phyloP scores from a whole-genome alignment of 2,888 invertebrate species.

The Physocephala rufipes region DNA sequence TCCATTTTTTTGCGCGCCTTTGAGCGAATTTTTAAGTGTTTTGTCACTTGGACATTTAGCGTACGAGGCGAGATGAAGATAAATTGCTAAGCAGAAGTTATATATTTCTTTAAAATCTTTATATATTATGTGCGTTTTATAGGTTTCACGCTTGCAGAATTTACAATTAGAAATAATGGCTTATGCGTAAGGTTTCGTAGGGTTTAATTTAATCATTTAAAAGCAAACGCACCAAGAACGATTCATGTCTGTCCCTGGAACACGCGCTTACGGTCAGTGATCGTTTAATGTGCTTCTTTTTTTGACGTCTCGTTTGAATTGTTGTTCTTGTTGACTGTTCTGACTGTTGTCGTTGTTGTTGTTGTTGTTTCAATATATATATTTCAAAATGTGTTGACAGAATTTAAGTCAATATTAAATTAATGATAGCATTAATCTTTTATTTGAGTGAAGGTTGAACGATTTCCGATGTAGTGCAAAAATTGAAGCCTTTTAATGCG shows the following conservation, averaged over 20 bases:
- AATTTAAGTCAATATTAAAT: slow-evolving; percentile 25
- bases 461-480: neutral
- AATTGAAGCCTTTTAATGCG: neutral
- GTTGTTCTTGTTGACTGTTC: too few relatives aligned
- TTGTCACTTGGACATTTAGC: neutral
- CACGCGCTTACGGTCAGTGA: neutral
- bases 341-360: neutral
- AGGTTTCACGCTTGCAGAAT: slow-evolving; percentile 22
- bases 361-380: slow-evolving; percentile 13
- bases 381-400: slow-evolving; percentile 17
- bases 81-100: slow-evolving; percentile 26
- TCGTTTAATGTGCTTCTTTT: neutral
- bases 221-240: neutral
- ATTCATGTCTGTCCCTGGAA: neutral
- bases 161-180: slow-evolving; percentile 1
- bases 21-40: neutral
- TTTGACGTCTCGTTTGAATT: too few relatives aligned
- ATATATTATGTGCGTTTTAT: slow-evolving; percentile 17
- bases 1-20: neutral
- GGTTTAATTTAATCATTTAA: neutral
- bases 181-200: neutral
- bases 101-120: slow-evolving; percentile 15
- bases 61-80: slow-evolving; percentile 28
- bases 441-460: neutral
- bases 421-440: slow-evolving; percentile 23